Base-by-base conservation (phyloP, 1,140 invertebrate species). In the Euborellia annulipes region DNA sequence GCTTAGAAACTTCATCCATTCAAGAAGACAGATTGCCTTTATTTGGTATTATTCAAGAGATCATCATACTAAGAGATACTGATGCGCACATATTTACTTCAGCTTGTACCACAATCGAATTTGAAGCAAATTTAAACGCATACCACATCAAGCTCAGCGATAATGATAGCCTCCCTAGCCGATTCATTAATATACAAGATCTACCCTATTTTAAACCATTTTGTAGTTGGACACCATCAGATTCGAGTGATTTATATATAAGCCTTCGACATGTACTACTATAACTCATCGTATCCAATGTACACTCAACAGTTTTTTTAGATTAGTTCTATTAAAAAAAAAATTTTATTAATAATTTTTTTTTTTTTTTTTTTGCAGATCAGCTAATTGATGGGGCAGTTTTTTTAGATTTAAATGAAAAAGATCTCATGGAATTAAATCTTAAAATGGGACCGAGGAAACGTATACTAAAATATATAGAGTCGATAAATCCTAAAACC, bases 381-480 rank as follows among this genome's bases (percentile, higher is more conserved):
- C 27, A 46, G 18, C 6, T 14, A 16, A 46, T 51, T 41, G 38
- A 43, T 45, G 46, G 43, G 6, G 16, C 17, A 16, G n/a, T 23
- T 7, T 43, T 51, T 45, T 13, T 47, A 11, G 42, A 48, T 9
- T 17, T 51, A 30, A 45, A 45, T 11, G 22, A 48, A 13, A 32
- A 45, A 41, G 36, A 51, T 44, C 23, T 51, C 2, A 34, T 16
- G 18, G 11, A 23, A 8, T 16, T 51, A 34, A 41, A 42, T 36
- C 23, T 51, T 23, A 51, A 51, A 41, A 51, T 50, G 50, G 50
- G 43, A 40, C 50, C 46, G 7, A 32, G 22, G 27, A 48, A 48
- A 45, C 11, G 7, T 41, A 18, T 40, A 27, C 23, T 27, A 6
- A 6, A 4, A 27, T 27, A 6, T 6, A 27, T 27, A 27, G 11